A percentile compares a stretch with the other conserved stretches of the same genome.
These are phyloP conservation scores for Campaea margaritaria DNA, from an alignment of 2,888 invertebrate genomes.

Conservation along the genomic window DNA sequence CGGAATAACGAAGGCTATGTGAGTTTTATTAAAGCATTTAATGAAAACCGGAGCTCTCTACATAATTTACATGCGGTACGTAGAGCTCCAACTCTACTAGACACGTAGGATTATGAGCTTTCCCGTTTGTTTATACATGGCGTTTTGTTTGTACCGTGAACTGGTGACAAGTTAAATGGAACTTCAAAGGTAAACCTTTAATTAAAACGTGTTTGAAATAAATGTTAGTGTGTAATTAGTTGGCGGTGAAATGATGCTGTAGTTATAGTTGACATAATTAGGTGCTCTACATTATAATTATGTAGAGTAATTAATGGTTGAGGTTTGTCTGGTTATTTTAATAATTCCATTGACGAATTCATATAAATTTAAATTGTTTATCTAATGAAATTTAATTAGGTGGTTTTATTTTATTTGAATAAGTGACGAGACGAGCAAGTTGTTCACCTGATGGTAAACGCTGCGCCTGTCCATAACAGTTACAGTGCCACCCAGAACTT, in stretches of 20 bases:
- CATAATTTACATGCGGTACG: conserved; percentile 63
- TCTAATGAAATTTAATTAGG: too few species aligned
- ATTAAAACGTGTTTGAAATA: conserved; percentile 20
- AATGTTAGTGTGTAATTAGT: conserved; percentile 1
- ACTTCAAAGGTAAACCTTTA: conserved; percentile 30
- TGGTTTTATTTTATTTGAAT: too few species aligned
- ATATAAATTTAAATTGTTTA: too few species aligned
- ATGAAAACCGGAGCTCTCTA: conserved; percentile 62
- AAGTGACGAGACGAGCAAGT: too few species aligned
- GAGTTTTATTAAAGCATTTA: conserved; percentile 67
- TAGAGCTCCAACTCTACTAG: conserved; percentile 40
- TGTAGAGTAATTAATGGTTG: too few species aligned
- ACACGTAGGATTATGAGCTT: conserved; percentile 29
- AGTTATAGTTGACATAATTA: background rate
- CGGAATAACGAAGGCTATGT: conserved; percentile 33
- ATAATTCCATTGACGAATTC: too few species aligned
- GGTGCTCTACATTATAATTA: too few species aligned
- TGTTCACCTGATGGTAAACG: too few species aligned
- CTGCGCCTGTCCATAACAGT: too few species aligned
- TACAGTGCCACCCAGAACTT: too few species aligned
- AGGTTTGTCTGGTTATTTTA: too few species aligned
- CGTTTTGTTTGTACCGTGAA: conserved; percentile 23
- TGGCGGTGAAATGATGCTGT: background rate
- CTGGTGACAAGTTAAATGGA: conserved; percentile 27
- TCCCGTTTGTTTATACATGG: conserved; percentile 16